A percentile compares a stretch with the other conserved stretches of the same genome.
Conservation (phyloP, 2,888 invertebrate genomes). For the Hydrotaea diabolus region DNA sequence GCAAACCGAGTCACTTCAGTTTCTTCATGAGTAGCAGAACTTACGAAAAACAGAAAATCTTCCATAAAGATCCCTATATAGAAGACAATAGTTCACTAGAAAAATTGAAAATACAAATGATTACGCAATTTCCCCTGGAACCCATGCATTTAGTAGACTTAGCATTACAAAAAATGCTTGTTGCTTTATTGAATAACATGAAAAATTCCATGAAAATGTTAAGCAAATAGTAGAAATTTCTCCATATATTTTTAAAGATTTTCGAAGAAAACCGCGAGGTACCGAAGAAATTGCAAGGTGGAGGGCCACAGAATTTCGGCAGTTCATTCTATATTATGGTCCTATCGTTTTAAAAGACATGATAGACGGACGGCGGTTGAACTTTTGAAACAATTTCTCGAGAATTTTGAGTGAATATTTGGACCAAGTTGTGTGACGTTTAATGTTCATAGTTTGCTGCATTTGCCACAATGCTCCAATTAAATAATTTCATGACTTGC, state of each 20-base stretch:
- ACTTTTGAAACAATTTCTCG: background rate
- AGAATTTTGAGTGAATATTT: slow-evolving; percentile 16
- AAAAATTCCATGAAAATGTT: background rate
- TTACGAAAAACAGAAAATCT: background rate
- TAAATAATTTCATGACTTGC: background rate
- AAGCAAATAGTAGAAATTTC: background rate
- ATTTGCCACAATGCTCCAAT: slow-evolving; percentile 7
- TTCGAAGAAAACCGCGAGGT: no score
- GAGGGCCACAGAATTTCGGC: no score
- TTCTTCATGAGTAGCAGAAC: background rate
- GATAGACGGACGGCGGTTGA: background rate
- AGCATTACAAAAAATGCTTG: slow-evolving; percentile 5
- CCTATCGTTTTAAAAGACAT: no score
- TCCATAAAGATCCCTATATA: background rate
- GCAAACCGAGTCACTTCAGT: background rate
- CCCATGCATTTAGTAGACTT: slow-evolving; percentile 22
- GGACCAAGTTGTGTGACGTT: background rate
- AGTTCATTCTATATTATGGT: no score
- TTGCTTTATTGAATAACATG: background rate
- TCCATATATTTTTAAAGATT: slow-evolving; percentile 4
- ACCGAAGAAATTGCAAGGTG: no score
- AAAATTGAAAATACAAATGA: background rate
- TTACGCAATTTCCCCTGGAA: background rate
- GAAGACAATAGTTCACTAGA: background rate
- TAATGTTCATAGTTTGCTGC: slow-evolving; percentile 27